Conservation (phyloP, 2,113 vertebrate genomes). For the Tinamus guttatus region DNA sequence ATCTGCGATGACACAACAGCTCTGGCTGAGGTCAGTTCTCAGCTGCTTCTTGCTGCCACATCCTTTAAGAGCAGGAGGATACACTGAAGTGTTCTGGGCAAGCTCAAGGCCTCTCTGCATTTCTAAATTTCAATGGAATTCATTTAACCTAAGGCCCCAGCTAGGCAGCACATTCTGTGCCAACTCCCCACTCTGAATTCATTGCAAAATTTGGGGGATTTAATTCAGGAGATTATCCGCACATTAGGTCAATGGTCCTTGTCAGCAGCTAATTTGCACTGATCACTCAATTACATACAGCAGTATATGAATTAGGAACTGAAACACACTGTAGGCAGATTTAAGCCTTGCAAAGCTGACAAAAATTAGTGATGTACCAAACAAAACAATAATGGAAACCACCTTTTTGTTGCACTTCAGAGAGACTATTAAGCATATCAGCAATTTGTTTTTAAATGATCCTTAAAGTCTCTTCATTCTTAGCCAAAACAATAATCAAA, state of each 20-base stretch:
- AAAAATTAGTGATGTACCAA: constrained; percentile 9
- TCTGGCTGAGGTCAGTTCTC: not conserved
- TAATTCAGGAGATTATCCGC: not conserved
- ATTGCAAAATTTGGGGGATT: not conserved
- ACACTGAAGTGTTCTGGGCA: accelerated
- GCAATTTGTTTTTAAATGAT: not conserved
- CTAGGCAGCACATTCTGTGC: not conserved
- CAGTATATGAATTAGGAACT: constrained; percentile 9
- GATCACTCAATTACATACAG: constrained; percentile 20
- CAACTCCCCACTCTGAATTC: not conserved
- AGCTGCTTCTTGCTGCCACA: not conserved
- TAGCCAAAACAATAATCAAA: not conserved
- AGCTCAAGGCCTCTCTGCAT: not conserved
- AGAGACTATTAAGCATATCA: not conserved
- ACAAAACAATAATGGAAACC: not conserved
- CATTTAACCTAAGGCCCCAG: not conserved
- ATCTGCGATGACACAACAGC: not conserved
- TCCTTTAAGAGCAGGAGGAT: not conserved
- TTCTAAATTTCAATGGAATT: not conserved
- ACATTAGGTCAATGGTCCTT: not conserved
- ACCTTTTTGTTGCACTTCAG: not conserved
- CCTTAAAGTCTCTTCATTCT: not conserved
- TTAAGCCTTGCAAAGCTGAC: constrained; percentile 12
- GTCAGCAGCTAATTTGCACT: not conserved
- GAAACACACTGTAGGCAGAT: not conserved